Evolutionary conservation across 2,797 vertebrate genomes (phyloP).

Genomic region (Acanthurus tractus): DNA sequence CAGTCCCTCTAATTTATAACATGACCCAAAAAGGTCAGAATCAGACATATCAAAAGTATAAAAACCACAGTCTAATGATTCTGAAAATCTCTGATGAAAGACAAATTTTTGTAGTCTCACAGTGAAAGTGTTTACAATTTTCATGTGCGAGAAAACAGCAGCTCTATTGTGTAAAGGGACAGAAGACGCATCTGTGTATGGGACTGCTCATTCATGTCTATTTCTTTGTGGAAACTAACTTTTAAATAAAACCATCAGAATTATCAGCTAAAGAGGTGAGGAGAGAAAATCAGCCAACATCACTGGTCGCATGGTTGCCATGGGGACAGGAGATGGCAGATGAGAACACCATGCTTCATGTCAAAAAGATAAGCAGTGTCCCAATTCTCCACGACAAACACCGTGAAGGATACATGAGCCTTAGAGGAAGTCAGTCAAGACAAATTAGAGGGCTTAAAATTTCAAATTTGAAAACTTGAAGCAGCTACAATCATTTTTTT

Average conservation of each 20-base stretch:
- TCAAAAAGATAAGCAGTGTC: constrained; percentile 53
- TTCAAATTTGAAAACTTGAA: neutral
- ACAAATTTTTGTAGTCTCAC: neutral
- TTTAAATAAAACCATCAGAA: constrained; percentile 54
- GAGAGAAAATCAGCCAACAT: constrained; percentile 43
- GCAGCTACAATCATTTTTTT: neutral
- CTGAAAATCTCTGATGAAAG: neutral
- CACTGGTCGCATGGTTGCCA: constrained; percentile 78
- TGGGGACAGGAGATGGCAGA: constrained; percentile 76
- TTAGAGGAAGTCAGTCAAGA: neutral
- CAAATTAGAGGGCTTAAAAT: neutral
- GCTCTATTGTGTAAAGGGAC: neutral
- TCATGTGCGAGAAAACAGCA: neutral
- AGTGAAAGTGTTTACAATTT: neutral
- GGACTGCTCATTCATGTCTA: constrained; percentile 9
- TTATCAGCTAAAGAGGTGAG: constrained; percentile 43
- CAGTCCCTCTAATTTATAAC: constrained; percentile 4
- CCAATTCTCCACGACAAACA: constrained; percentile 34
- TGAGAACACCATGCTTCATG: constrained; percentile 56
- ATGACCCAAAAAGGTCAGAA: neutral
- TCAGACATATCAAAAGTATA: neutral
- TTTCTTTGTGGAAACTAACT: constrained; percentile 29
- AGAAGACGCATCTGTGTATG: neutral
- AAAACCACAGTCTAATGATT: neutral
- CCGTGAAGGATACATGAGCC: constrained; percentile 24